phyloP scores from a whole-genome alignment of 2,797 vertebrate genomes.

The Diplodus sargus region DNA sequence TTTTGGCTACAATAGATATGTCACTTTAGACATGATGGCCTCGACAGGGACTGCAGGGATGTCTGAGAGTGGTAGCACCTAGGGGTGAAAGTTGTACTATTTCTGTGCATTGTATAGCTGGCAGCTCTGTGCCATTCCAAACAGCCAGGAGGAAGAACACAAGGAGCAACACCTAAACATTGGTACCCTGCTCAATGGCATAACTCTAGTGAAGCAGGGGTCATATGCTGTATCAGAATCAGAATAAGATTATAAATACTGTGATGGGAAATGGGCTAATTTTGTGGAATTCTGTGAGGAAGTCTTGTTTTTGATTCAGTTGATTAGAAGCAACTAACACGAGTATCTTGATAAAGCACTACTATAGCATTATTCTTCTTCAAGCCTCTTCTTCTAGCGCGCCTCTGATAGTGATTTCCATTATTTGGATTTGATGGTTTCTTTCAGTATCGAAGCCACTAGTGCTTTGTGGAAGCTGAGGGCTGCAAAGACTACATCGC shows the following conservation, averaged over 20 bases:
- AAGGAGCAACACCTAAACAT: not conserved
- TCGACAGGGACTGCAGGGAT: not conserved
- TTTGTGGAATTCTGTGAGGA: not conserved
- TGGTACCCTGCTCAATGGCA: not conserved
- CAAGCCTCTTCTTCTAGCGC: no score
- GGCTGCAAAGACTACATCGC: not conserved
- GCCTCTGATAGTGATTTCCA: not conserved
- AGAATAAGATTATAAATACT: no score
- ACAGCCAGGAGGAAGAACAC: conserved; percentile 13
- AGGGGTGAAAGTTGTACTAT: not conserved
- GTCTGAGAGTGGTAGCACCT: not conserved
- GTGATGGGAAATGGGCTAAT: no score
- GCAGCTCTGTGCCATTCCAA: conserved; percentile 8
- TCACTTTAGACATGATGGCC: not conserved
- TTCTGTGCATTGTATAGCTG: conserved; percentile 6
- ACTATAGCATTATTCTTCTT: not conserved
- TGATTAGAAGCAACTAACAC: not conserved
- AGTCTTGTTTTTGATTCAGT: not conserved
- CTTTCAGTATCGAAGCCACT: not conserved
- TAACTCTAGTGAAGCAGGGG: not conserved
- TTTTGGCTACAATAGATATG: not conserved
- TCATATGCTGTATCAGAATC: not conserved
- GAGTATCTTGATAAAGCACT: not conserved
- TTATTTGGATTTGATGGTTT: not conserved
- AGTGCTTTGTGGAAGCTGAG: not conserved